Evolutionary conservation across 2,888 invertebrate species (phyloP), one percentile per base, ranked within the genome.

Genomic region (Xestia c-nigrum): DNA sequence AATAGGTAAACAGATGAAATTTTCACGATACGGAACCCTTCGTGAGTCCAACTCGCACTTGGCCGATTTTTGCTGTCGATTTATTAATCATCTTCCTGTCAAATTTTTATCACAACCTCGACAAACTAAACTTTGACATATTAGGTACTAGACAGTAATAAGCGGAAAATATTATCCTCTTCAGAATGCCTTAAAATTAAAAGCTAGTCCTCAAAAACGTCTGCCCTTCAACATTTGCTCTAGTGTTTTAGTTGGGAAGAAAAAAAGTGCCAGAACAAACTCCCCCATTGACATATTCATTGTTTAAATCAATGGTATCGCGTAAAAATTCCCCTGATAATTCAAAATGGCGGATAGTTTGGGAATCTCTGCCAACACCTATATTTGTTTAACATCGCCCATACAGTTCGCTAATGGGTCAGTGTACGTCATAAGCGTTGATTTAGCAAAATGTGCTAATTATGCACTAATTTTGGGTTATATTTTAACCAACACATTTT

Each of bases 331-430:
- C 5, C 2, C 5, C 9, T 38, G 7, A 4, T 38, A 12, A 5
- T 7, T 7, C 21, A 5, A 52, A 5, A n/a, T 31, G 2, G 3
- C 65, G 5, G 1, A 12, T 0, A 80, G 21, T 81, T 81, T 81
- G 77, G 59, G 63, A 50, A 31, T 0, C 78, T 10, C 46, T 40
- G 74, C 3, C 10, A 38, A 6, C 43, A 46, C 6, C 21, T 38
- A 72, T 83, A 74, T 81, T 83, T 81, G 81, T 81, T 83, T 78
- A 74, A 78, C 83, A 83, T 59, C 31, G 66, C 24, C 72, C 46
- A 65, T 65, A 57, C 71, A 63, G 70, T 52, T 65, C 46, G 69
- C 69, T 78, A 78, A 78, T 83, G 74, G 78, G 78, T 83, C 83
- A 73, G 46, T 21, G 61, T 70, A 52, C 66, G 52, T 73, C 73